Conservation (phyloP, 2,888 invertebrate species). For the Dynastes hyllus region DNA sequence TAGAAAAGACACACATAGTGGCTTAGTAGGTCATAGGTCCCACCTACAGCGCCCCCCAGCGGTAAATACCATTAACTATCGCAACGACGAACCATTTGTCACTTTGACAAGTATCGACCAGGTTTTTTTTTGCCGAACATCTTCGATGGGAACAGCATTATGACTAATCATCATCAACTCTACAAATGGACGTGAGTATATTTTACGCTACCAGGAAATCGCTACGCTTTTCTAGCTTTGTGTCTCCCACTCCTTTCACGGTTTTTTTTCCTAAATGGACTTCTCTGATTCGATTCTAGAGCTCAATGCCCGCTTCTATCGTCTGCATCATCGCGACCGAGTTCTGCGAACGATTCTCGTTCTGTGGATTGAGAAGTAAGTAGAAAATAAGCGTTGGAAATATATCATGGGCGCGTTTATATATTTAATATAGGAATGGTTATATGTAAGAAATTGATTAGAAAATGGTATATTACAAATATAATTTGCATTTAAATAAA, state of each 20-base stretch:
- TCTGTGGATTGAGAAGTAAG: conserved; percentile 86
- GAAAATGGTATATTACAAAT: too few relatives aligned
- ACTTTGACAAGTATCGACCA: conserved; percentile 27
- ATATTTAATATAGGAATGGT: too few relatives aligned
- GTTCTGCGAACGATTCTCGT: conserved; percentile 90
- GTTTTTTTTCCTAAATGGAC: too few relatives aligned
- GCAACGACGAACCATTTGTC: conserved; percentile 15
- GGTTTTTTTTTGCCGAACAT: not conserved
- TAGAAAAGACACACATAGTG: too few relatives aligned
- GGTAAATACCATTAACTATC: not conserved
- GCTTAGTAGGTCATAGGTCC: too few relatives aligned
- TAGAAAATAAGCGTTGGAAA: conserved; percentile 51
- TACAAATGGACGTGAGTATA: conserved; percentile 34
- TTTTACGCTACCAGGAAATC: not conserved
- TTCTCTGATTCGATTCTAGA: not conserved
- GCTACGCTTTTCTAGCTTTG: conserved; percentile 1
- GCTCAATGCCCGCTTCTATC: conserved; percentile 75
- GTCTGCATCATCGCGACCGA: conserved; percentile 89
- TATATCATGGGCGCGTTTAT: too few relatives aligned
- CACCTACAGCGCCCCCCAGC: not conserved
- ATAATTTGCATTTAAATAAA: too few relatives aligned
- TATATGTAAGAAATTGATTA: too few relatives aligned
- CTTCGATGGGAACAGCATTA: not conserved
- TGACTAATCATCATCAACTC: not conserved
- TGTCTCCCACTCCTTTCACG: not conserved